phyloP scores from a whole-genome alignment of 1,140 invertebrate genomes.

The Anastrepha ludens region DNA sequence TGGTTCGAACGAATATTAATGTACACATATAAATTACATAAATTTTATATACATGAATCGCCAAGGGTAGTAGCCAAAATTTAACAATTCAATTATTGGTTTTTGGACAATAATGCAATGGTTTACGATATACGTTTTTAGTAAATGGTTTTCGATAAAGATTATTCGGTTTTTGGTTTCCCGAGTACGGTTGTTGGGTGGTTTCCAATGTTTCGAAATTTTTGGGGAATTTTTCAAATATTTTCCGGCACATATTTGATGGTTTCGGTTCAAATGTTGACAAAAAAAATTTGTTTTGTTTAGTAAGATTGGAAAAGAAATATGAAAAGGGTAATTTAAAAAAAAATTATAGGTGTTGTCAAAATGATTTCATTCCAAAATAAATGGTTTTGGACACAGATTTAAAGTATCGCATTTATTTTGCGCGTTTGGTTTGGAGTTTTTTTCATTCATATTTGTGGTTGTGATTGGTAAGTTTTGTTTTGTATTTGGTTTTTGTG shows the following conservation, averaged over 20 bases:
- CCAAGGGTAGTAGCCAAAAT: slow-evolving; percentile 61
- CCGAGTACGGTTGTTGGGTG: neutral
- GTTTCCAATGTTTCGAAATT: slow-evolving; percentile 15
- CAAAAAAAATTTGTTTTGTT: slow-evolving; percentile 55
- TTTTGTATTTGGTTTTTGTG: slow-evolving; percentile 60
- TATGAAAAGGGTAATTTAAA: slow-evolving; percentile 1
- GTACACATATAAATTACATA: slow-evolving; percentile 43
- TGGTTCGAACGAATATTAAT: slow-evolving; percentile 43
- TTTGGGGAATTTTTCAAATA: neutral
- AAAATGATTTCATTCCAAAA: slow-evolving; percentile 28
- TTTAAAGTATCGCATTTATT: slow-evolving; percentile 54
- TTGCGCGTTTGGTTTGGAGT: slow-evolving; percentile 56
- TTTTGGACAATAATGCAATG: slow-evolving; percentile 45
- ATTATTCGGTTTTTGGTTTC: slow-evolving; percentile 2
- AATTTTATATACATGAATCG: slow-evolving; percentile 71
- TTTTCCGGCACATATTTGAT: slow-evolving; percentile 39
- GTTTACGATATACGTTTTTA: slow-evolving; percentile 12
- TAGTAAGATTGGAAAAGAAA: slow-evolving; percentile 56
- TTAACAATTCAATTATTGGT: slow-evolving; percentile 40
- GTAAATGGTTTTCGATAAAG: slow-evolving; percentile 28
- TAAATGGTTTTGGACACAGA: slow-evolving; percentile 27
- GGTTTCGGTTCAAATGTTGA: slow-evolving; percentile 54
- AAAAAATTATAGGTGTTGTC: slow-evolving; percentile 2
- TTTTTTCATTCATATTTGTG: slow-evolving; percentile 58
- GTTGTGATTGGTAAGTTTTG: slow-evolving; percentile 60